A percentile compares a stretch with the other conserved stretches of the same genome.
Conservation (phyloP, 1,140 invertebrate species). For the Halesus radiatus region DNA sequence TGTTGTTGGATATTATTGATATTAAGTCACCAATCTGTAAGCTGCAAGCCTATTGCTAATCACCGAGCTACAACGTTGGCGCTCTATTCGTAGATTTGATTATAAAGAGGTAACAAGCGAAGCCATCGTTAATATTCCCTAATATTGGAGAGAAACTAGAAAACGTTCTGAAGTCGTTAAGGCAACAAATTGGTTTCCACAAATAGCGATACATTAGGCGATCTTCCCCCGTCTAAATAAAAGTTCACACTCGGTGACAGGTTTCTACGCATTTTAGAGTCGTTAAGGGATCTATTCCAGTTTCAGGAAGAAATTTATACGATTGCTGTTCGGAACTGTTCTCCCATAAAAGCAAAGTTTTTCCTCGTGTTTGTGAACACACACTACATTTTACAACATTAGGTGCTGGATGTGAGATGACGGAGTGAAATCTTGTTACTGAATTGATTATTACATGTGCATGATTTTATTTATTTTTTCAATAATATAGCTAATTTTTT, state of each 20-base stretch:
- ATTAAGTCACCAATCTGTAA: neutral
- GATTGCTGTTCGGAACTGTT: constrained; percentile 25
- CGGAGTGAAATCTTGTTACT: constrained; percentile 3
- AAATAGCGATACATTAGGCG: constrained; percentile 13
- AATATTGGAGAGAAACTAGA: constrained; percentile 24
- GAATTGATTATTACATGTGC: constrained; percentile 21
- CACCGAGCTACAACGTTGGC: constrained; percentile 9
- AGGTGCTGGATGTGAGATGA: constrained; percentile 29
- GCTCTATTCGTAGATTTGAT: constrained; percentile 7
- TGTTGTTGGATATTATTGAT: neutral
- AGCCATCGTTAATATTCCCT: neutral
- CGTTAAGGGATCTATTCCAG: constrained; percentile 33
- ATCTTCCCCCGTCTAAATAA: constrained; percentile 28
- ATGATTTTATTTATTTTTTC: constrained; percentile 38
- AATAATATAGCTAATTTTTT: constrained; percentile 36
- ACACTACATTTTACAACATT: constrained; percentile 29
- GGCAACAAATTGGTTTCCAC: constrained; percentile 24
- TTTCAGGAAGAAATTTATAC: constrained; percentile 40
- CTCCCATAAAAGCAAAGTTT: constrained; percentile 36
- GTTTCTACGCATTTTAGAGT: constrained; percentile 37
- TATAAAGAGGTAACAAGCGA: neutral
- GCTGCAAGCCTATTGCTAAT: constrained; percentile 19
- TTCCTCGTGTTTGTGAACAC: constrained; percentile 24
- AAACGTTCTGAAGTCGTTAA: constrained; percentile 21
- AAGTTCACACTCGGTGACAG: constrained; percentile 35